A percentile compares a stretch with the other conserved stretches of the same genome.
phyloP scores from a whole-genome alignment of 2,113 vertebrate species.

The Elanoides forficatus region DNA sequence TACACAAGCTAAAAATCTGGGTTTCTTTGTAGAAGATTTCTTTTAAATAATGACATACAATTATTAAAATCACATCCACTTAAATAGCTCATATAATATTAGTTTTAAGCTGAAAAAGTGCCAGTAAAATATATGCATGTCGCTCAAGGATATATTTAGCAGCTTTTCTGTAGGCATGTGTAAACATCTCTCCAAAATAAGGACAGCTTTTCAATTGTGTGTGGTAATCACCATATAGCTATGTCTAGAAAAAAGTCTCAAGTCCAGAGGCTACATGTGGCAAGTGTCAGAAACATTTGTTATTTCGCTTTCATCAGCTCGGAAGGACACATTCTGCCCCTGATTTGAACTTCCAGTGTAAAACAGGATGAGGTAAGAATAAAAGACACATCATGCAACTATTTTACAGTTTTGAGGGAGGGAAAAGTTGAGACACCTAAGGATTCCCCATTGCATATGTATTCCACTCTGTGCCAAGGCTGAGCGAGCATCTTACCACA shows the following conservation, averaged over 20 bases:
- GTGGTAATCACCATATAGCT: not conserved
- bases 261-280: not conserved
- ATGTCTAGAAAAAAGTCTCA: not conserved
- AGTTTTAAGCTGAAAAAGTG: not conserved
- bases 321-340: not conserved
- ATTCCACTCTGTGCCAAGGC: not conserved
- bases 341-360: not conserved
- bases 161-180: not conserved
- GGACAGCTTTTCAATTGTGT: not conserved
- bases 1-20: not conserved
- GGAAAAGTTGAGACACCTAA: not conserved
- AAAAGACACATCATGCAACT: not conserved
- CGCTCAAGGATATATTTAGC: not conserved
- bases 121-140: not conserved
- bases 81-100: not conserved
- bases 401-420: not conserved
- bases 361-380: not conserved
- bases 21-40: not conserved
- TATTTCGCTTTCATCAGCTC: not conserved
- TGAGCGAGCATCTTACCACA: not conserved
- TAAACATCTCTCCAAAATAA: not conserved
- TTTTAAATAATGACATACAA: not conserved
- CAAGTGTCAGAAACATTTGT: not conserved
- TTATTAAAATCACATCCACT: not conserved
- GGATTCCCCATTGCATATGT: not conserved